Base-by-base conservation (phyloP, 2,888 invertebrate genomes). In the Incurvaria masculella region DNA sequence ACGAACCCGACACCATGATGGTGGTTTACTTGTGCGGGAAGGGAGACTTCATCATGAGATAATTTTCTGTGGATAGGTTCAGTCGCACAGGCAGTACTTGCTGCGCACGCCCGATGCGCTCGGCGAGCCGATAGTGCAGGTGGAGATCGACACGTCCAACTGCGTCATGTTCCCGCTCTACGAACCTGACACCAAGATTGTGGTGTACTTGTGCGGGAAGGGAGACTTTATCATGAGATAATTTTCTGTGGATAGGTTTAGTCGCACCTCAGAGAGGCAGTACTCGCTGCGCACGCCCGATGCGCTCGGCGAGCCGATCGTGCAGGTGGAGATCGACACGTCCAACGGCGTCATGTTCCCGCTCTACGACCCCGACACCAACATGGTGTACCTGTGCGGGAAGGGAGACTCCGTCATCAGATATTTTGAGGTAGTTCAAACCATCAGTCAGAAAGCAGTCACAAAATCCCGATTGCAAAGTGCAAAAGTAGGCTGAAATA, bases 371-470 rank as follows among this genome's bases (percentile, higher is more conserved):
- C 88, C 94, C 45, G 97, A 98, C 72, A 95, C 95, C 56, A 94
- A 91, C 81, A 81, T 98, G 63, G 88, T 97, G 59, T 98, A 86
- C 75, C 81, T 97, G 44, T 97, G 97, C 67, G 98, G 97, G 55
- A 97, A 97, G 85, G 97, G 97, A 44, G 97, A 98, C 80, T 97
- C 97, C 47, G 97, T 96, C 59, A 97, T 98, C 61, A 84, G 97
- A 56, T 97, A 94, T 72, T 94, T 93, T 69, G n/a, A n/a, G n/a
- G n/a, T n/a, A n/a, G n/a, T n/a, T n/a, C n/a, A n/a, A n/a, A n/a
- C n/a, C n/a, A n/a, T n/a, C n/a, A n/a, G n/a, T n/a, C n/a, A n/a
- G n/a, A n/a, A n/a, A n/a, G n/a, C n/a, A n/a, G n/a, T n/a, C n/a
- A n/a, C n/a, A n/a, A n/a, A n/a, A n/a, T n/a, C n/a, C n/a, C n/a